Conservation (phyloP, 2,797 vertebrate genomes). For the Mallotus villosus region DNA sequence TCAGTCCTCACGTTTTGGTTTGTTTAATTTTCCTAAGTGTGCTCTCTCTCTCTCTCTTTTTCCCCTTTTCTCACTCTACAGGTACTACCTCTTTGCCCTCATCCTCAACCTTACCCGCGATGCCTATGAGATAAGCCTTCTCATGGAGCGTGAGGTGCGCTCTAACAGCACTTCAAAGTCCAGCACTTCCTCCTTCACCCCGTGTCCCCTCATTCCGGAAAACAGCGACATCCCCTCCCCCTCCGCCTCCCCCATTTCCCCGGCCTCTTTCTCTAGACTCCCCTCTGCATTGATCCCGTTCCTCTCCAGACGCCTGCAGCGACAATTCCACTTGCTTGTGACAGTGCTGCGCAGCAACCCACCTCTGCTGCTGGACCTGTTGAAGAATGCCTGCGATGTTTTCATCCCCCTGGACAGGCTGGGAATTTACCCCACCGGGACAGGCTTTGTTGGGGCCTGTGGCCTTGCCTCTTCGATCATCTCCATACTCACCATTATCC, state of each 20-base stretch:
- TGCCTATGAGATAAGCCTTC: conserved; percentile 82
- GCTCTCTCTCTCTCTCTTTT: conserved; percentile 33
- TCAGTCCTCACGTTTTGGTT: neutral
- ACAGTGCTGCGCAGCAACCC: conserved; percentile 82
- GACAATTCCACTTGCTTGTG: conserved; percentile 71
- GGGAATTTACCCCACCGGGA: conserved; percentile 75
- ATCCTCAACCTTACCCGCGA: conserved; percentile 89
- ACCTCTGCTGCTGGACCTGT: conserved; percentile 84
- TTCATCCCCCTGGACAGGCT: conserved; percentile 86
- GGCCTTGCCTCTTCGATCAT: conserved; percentile 87
- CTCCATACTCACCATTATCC: conserved; percentile 83
- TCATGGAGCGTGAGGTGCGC: conserved; percentile 78
- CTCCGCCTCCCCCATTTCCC: conserved; percentile 3
- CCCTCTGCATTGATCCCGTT: conserved; percentile 24
- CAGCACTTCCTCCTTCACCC: neutral
- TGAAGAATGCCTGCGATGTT: conserved; percentile 84
- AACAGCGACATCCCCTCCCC: conserved; percentile 15
- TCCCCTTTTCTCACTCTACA: conserved; percentile 56
- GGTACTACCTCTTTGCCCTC: conserved; percentile 90
- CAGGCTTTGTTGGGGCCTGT: conserved; percentile 83
- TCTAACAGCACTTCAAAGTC: conserved; percentile 21
- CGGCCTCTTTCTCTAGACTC: conserved; percentile 17
- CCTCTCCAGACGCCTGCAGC: conserved; percentile 49
- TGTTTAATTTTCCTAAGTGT: neutral
- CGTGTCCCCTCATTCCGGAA: neutral